Conservation (phyloP, 2,888 invertebrate genomes). For the Epirrhoe alternata region DNA sequence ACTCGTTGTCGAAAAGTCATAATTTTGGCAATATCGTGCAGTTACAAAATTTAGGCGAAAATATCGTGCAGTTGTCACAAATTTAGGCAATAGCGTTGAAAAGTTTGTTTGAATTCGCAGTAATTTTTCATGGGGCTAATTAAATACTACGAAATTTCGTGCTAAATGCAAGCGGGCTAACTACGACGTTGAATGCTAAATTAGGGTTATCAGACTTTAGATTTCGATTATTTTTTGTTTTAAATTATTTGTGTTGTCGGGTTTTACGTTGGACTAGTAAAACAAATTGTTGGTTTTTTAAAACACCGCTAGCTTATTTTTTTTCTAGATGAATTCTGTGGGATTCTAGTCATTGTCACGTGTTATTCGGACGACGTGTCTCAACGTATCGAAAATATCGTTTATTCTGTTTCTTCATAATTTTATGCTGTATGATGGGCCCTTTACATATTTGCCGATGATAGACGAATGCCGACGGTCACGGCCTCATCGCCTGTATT, state of each 20-base stretch:
- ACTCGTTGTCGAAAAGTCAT: constrained; percentile 21
- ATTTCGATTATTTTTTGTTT: constrained; percentile 21
- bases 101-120: constrained; percentile 60
- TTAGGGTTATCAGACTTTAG: constrained; percentile 45
- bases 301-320: no score
- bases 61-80: constrained; percentile 39
- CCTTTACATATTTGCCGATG: no score
- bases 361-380: no score
- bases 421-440: no score
- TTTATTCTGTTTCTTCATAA: no score
- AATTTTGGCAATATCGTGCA: constrained; percentile 33
- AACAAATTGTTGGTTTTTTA: background rate
- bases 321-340: no score
- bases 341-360: no score
- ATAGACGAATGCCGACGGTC: no score
- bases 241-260: background rate
- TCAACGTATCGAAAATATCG: no score
- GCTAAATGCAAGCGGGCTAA: constrained; percentile 70
- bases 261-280: background rate
- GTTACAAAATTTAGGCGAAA: constrained; percentile 26
- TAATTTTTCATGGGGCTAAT: constrained; percentile 69
- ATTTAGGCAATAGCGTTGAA: constrained; percentile 51
- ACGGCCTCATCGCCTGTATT: no score
- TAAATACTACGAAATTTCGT: constrained; percentile 74
- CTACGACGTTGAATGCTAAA: constrained; percentile 45